Percentiles rank a stretch among this genome's conserved stretches.
Evolutionary conservation across 2,113 vertebrate species (phyloP).

Genomic region (Pachypanchax playfairii): DNA sequence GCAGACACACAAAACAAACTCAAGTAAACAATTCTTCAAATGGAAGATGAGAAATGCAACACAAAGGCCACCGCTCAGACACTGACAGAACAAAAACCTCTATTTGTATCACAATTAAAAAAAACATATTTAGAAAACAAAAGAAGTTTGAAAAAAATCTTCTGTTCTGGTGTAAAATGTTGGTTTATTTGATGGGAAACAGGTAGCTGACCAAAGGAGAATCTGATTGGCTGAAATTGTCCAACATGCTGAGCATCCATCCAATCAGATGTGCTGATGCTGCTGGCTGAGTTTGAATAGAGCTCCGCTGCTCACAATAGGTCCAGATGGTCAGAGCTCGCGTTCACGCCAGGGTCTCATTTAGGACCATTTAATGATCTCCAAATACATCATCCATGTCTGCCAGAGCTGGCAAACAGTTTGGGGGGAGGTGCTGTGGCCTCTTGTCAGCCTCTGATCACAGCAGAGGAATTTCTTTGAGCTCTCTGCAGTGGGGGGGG

Average conservation of each 20-base stretch:
- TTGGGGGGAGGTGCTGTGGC: conserved; percentile 58
- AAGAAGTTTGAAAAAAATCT: not conserved
- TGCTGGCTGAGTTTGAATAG: conserved; percentile 61
- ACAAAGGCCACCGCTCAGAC: too few species aligned
- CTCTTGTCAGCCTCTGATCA: conserved; percentile 41
- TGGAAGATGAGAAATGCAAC: not conserved
- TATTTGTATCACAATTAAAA: too few species aligned
- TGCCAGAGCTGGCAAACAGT: conserved; percentile 65
- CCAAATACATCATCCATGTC: conserved; percentile 76
- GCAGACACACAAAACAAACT: conserved; percentile 20
- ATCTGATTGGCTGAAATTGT: conserved; percentile 53
- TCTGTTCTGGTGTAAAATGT: not conserved
- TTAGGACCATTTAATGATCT: conserved; percentile 80
- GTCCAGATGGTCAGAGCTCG: conserved; percentile 76
- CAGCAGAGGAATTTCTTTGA: conserved; percentile 38
- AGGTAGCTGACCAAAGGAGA: conserved; percentile 40
- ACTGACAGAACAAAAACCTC: too few species aligned
- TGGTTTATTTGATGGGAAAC: conserved; percentile 6
- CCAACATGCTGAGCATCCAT: conserved; percentile 32
- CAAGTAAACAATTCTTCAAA: conserved; percentile 17
- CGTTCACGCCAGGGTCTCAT: conserved; percentile 79
- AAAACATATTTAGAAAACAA: not conserved
- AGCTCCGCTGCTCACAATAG: conserved; percentile 66
- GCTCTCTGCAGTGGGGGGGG: conserved; percentile 27
- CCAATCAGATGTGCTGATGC: conserved; percentile 64